Evolutionary conservation across 2,888 invertebrate genomes (phyloP), one percentile per base, ranked within the genome.

Genomic region (Lepetodrilus schrolli): DNA sequence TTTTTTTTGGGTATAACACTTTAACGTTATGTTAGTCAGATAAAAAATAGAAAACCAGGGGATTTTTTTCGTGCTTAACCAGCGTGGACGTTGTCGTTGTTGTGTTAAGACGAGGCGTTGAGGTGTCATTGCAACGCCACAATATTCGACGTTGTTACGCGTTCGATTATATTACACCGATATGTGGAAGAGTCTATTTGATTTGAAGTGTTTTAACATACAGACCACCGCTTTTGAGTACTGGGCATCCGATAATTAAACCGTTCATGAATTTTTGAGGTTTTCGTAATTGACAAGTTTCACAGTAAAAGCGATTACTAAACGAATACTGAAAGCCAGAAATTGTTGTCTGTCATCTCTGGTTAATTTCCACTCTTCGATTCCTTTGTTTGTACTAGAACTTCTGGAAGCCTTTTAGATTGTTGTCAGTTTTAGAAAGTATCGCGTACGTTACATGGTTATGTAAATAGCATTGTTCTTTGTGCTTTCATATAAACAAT

Each of bases 161-260:
- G 34, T 23, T 43, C 10, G 34, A 58, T 30, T 23, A 17, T 58
- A 58, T 58, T 58, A 58, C 30, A 30, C 17, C 58, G 58, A 30
- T 58, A 30, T 30, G 10, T 23, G 3, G 17, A n/a, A n/a, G 34
- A 30, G n/a, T 17, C 26, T 30, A 58, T 58, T 30, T 58, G 58
- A 58, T 58, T 58, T 58, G 58, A 58, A 58, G 58, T 58, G 58
- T 58, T 58, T 58, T 58, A 58, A 58, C 58, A 58, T 58, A 58
- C 58, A 58, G 58, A 58, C 58, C 34, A 58, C 58, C 58, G 13
- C 13, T 17, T 26, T 58, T 58, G 58, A 58, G 58, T 34, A 58
- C 34, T 58, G 58, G 34, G 34, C 34, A 34, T 34, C 34, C 17
- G 58, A 30, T 30, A 58, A 58, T 58, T 58, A 58, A 58, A 58